Evolutionary conservation across 2,797 vertebrate genomes (phyloP).

Genomic region (Lophius americanus): DNA sequence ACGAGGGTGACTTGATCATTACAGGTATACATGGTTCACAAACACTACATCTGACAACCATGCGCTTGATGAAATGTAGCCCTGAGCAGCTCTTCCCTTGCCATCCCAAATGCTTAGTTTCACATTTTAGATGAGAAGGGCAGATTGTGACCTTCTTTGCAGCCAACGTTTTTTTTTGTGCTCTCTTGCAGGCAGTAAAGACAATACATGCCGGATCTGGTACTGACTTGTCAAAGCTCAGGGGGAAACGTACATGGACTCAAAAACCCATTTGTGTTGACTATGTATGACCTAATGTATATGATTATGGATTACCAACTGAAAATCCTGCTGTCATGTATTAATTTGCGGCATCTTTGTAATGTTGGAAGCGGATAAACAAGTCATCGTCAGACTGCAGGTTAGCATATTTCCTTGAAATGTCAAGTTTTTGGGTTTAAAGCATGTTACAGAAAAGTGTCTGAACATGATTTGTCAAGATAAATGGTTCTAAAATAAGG

Average conservation of each 20-base stretch:
- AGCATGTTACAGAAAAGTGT: neutral
- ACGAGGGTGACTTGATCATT: slow-evolving; percentile 91
- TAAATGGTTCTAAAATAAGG: neutral
- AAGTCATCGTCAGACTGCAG: neutral
- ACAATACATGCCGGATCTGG: slow-evolving; percentile 96
- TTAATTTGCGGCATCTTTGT: neutral
- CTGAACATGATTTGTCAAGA: neutral
- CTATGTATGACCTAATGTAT: neutral
- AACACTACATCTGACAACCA: slow-evolving; percentile 15
- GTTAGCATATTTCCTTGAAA: slow-evolving; percentile 1
- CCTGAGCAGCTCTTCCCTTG: slow-evolving; percentile 16
- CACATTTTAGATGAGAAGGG: slow-evolving; percentile 39
- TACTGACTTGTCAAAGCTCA: slow-evolving; percentile 69
- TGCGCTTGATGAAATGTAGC: slow-evolving; percentile 11
- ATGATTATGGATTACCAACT: neutral
- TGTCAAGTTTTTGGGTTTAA: neutral
- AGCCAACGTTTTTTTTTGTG: slow-evolving; percentile 51
- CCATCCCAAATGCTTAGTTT: slow-evolving; percentile 40
- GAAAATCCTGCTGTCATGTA: neutral
- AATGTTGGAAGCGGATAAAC: neutral
- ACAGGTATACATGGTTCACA: slow-evolving; percentile 84
- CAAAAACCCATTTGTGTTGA: neutral
- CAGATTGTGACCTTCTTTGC: slow-evolving; percentile 44
- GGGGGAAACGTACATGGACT: neutral
- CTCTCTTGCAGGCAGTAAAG: slow-evolving; percentile 89